A percentile compares a stretch with the other conserved stretches of the same genome.
phyloP scores from a whole-genome alignment of 1,140 invertebrate species.

The Aphaenogaster ashmeadi region DNA sequence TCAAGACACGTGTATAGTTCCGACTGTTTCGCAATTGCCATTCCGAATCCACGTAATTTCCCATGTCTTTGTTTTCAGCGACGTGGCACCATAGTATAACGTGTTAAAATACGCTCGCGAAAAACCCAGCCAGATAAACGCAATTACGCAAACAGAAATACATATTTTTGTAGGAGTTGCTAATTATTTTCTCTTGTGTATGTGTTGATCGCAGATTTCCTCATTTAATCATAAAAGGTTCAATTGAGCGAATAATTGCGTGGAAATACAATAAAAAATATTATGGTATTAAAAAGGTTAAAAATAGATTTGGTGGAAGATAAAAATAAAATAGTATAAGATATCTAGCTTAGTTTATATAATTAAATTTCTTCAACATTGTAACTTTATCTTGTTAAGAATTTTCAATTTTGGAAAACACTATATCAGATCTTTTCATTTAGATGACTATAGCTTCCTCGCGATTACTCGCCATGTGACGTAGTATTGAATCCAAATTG shows the following conservation, averaged over 20 bases:
- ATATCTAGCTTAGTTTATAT: not conserved
- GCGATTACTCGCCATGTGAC: not conserved
- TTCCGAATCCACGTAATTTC: not conserved
- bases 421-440: not conserved
- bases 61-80: not conserved
- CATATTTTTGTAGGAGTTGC: not conserved
- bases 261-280: not conserved
- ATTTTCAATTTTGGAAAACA: not conserved
- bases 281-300: not conserved
- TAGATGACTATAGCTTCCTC: not conserved
- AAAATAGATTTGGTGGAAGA: not conserved
- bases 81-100: not conserved
- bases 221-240: not conserved
- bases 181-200: not conserved
- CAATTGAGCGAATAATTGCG: not conserved
- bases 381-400: not conserved
- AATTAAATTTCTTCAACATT: not conserved
- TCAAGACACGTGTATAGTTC: not conserved
- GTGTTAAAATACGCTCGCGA: not conserved
- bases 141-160: not conserved
- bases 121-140: not conserved
- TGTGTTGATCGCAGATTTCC: not conserved
- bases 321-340: not conserved
- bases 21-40: constrained; percentile 26
- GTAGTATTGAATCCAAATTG: not conserved